These are phyloP conservation scores for Ceryle rudis DNA, from an alignment of 2,797 vertebrate genomes.

Conservation along the genomic window DNA sequence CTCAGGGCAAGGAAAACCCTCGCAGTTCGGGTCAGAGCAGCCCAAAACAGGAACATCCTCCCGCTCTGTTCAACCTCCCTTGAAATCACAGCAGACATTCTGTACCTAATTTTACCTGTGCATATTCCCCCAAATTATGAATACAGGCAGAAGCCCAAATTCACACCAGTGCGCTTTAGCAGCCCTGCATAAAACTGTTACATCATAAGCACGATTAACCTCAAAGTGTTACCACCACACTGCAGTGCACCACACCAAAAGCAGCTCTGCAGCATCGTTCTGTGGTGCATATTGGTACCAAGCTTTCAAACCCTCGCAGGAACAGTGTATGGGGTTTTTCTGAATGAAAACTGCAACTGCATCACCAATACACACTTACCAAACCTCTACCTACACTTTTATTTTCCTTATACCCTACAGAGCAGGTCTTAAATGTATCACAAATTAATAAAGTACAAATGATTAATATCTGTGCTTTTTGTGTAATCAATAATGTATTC, in stretches of 20 bases:
- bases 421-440: background rate
- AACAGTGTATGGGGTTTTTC: background rate
- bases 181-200: background rate
- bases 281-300: background rate
- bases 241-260: background rate
- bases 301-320: background rate
- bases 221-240: background rate
- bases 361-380: background rate
- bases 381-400: background rate
- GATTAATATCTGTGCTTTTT: slow-evolving; percentile 20
- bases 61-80: background rate
- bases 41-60: background rate
- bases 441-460: slow-evolving; percentile 53
- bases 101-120: background rate
- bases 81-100: background rate
- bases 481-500: slow-evolving; percentile 50
- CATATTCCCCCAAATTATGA: background rate
- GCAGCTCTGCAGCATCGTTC: background rate
- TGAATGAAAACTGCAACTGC: no score
- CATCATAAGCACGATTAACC: background rate
- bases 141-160: background rate
- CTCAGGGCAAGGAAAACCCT: background rate
- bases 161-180: background rate
- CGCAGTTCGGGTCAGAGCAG: background rate
- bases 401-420: background rate